Evolutionary conservation across 2,797 vertebrate species (phyloP).

Genomic region (Tiaroga cobitis): DNA sequence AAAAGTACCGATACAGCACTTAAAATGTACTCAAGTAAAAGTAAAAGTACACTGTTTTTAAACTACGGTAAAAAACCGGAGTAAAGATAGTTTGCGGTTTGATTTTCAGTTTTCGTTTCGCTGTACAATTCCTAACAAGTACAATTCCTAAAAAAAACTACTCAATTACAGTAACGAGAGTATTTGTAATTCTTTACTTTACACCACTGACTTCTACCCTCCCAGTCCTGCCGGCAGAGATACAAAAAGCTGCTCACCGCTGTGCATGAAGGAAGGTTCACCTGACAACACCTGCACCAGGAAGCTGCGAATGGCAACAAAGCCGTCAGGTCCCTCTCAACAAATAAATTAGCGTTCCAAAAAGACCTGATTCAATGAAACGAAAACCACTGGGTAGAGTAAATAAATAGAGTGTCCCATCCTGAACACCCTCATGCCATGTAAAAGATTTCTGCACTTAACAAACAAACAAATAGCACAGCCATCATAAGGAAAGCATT

Average conservation of each 20-base stretch:
- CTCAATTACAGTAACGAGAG: too few species aligned
- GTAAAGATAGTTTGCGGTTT: too few species aligned
- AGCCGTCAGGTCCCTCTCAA: conserved; percentile 4
- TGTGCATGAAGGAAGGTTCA: conserved; percentile 11
- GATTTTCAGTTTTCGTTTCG: too few species aligned
- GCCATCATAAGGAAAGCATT: not conserved
- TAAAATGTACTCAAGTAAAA: too few species aligned
- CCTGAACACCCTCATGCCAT: conserved; percentile 29
- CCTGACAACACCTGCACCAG: not conserved
- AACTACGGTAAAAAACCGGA: too few species aligned
- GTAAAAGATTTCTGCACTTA: conserved; percentile 6
- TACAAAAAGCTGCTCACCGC: not conserved
- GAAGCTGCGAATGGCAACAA: conserved; percentile 23
- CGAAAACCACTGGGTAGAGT: conserved; percentile 38
- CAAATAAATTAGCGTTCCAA: conserved; percentile 44
- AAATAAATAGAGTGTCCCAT: conserved; percentile 25
- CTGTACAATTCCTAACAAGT: too few species aligned
- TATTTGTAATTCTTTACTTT: too few species aligned
- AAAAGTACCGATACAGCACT: too few species aligned
- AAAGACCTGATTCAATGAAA: conserved; percentile 42
- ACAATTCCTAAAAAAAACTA: too few species aligned
- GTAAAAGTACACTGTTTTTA: too few species aligned
- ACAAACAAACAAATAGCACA: not conserved
- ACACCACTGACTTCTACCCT: conserved; percentile 5
- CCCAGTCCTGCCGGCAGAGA: conserved; percentile 1